Conservation (phyloP, 2,113 vertebrate genomes). For the Nicator chloris region DNA sequence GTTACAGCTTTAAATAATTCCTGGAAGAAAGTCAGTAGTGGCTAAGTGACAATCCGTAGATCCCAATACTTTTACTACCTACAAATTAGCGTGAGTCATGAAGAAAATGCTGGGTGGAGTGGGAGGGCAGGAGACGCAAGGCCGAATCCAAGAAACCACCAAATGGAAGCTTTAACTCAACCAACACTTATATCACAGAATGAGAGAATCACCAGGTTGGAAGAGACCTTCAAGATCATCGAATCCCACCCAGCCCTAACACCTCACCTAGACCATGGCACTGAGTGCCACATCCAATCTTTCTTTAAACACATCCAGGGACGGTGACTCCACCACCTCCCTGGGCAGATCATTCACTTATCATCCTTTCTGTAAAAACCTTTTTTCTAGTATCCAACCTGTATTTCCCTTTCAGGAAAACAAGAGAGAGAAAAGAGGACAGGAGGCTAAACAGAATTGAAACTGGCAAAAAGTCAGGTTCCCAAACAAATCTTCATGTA, state of each 20-base stretch:
- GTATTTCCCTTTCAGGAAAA: neutral
- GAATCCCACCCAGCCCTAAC: neutral
- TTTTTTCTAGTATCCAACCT: neutral
- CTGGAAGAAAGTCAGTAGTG: neutral
- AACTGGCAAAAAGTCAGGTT: neutral
- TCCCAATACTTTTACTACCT: neutral
- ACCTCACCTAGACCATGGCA: neutral
- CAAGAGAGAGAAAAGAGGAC: neutral
- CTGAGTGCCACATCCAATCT: neutral
- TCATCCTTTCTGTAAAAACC: neutral
- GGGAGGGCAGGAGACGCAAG: neutral
- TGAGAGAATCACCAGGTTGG: neutral
- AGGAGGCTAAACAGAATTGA: neutral
- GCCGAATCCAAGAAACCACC: slow-evolving; percentile 10
- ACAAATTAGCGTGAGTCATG: neutral
- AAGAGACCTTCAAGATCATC: neutral
- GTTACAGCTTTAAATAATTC: neutral
- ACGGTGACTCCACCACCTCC: neutral
- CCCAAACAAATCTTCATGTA: neutral
- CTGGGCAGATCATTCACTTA: neutral
- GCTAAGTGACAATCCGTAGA: neutral
- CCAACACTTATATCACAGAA: neutral
- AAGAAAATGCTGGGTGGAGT: neutral
- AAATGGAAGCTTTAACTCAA: neutral
- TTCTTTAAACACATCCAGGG: neutral